Evolutionary conservation across 2,888 invertebrate genomes (phyloP).

Genomic region (Agrochola lychnidis): DNA sequence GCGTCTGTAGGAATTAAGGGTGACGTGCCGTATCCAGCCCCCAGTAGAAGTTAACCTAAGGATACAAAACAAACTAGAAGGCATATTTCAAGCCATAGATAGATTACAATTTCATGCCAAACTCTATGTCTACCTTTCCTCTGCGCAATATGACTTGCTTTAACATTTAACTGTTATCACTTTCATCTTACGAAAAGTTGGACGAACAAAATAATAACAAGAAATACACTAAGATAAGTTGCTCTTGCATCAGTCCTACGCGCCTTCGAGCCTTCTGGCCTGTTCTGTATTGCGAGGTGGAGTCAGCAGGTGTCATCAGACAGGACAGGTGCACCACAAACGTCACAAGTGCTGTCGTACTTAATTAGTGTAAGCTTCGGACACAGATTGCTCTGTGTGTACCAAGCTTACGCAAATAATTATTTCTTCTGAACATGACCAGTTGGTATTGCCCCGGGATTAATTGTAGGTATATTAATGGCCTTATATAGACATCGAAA

Average conservation of each 20-base stretch:
- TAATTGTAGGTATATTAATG: background rate
- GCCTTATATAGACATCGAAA: background rate
- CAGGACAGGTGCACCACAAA: background rate
- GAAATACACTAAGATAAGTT: background rate
- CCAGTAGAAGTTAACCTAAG: background rate
- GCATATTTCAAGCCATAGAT: background rate
- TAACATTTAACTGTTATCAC: background rate
- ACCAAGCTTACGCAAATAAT: background rate
- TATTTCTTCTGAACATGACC: background rate
- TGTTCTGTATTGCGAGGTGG: background rate
- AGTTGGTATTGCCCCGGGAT: background rate
- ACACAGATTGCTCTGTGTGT: background rate
- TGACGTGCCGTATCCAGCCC: background rate
- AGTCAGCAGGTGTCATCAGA: background rate
- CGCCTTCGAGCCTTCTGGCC: background rate
- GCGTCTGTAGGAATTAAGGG: background rate
- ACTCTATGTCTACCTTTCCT: background rate
- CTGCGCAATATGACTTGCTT: background rate
- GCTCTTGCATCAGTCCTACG: background rate
- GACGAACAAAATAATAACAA: no score
- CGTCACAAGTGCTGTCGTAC: background rate
- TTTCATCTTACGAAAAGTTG: background rate
- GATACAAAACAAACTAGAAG: background rate
- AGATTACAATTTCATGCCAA: background rate
- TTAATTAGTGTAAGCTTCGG: background rate